Evolutionary conservation across 2,888 invertebrate genomes (phyloP).

Genomic region (Diabrotica balteata): DNA sequence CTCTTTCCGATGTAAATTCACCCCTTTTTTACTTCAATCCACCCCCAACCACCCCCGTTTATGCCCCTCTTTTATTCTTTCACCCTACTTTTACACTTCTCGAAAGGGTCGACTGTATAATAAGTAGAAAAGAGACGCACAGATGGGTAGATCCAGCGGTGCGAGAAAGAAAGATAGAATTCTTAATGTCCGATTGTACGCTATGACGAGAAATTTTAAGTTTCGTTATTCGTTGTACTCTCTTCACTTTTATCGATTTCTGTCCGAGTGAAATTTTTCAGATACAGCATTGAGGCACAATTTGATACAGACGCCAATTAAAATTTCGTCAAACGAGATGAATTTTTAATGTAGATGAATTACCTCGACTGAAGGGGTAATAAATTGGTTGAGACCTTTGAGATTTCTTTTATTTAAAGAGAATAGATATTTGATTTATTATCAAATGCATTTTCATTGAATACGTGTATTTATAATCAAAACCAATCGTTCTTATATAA

Average conservation of each 20-base stretch:
- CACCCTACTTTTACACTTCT: conserved; percentile 60
- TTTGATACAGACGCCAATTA: too few species aligned
- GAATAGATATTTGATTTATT: too few species aligned
- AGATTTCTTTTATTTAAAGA: too few species aligned
- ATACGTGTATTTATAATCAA: too few species aligned
- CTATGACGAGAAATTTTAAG: conserved; percentile 50
- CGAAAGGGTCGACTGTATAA: conserved; percentile 49
- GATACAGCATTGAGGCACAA: not conserved
- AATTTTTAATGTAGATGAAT: too few species aligned
- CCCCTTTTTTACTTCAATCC: conserved; percentile 52
- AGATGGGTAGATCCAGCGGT: conserved; percentile 15
- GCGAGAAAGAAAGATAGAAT: conserved; percentile 26
- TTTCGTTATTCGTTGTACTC: conserved; percentile 45
- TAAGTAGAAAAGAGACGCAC: conserved; percentile 34
- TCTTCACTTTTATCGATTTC: conserved; percentile 50
- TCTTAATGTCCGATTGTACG: conserved; percentile 49
- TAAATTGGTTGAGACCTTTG: too few species aligned
- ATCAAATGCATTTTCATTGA: too few species aligned
- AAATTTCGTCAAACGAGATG: too few species aligned
- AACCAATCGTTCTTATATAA: too few species aligned
- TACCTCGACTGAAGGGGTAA: too few species aligned
- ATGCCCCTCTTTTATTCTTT: conserved; percentile 60
- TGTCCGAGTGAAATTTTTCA: conserved; percentile 24
- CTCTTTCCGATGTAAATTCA: conserved; percentile 61
- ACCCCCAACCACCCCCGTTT: conserved; percentile 55